Evolutionary conservation across 2,797 vertebrate genomes (phyloP), one percentile per base, ranked within the genome.

Genomic region (Argentina silus): DNA sequence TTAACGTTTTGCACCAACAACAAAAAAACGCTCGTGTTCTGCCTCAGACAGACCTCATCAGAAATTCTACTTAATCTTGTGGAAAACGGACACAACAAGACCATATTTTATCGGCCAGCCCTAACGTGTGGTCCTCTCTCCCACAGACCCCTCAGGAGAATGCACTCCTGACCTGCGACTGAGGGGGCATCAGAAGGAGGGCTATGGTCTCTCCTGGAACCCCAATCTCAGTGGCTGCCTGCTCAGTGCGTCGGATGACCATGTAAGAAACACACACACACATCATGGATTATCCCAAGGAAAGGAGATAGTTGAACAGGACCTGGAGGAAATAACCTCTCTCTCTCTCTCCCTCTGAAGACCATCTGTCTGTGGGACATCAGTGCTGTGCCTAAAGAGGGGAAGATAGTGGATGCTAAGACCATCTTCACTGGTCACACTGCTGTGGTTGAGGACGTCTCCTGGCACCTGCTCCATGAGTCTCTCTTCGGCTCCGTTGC

Each of bases 331-430:
- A 12, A 14, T 7, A 62, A n/a, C 14, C 42, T 59, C 36, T 63
- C 43, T 67, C 53, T 9, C 60, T 0, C 19, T 51, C 65, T n/a
- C 48, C 68, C 43, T 63, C 67, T 59, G 9, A 83, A 98, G 97
- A 99, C 97, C 12, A 98, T 98, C 88, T 99, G 97, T 85, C 87
- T 99, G 50, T 98, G 97, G 97, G 98, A 99, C 87, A 98, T 99
- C 83, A 98, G 97, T 75, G 94, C 97, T 7, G 97, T 97, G 72
- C 97, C 97, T 7, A 98, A 98, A 72, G 98, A 99, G 80, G 97
- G 97, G 45, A 99, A 98, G 86, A 95, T 99, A 63, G 96, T 99
- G 84, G 97, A 99, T 78, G 97, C 97, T 3, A 99, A 99, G 93
- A 99, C 98, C 79, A 98, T 99, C 90, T 99, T 99, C 85, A 99